These are phyloP conservation scores for Oreortyx pictus DNA, from an alignment of 2,797 vertebrate species.

Conservation along the genomic window DNA sequence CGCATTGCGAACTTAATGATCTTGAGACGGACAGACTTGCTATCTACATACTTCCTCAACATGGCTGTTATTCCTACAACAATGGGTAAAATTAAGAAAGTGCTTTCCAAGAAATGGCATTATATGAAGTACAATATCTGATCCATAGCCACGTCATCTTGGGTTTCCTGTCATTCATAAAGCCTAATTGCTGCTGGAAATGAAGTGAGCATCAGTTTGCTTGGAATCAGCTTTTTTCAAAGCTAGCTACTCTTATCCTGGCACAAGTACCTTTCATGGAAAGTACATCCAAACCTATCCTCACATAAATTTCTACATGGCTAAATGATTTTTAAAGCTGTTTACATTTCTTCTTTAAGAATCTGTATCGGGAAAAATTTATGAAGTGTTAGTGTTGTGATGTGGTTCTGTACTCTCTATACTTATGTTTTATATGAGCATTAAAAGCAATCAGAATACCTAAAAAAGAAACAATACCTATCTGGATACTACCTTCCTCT, in stretches of 20 bases:
- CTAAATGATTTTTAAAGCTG: background rate
- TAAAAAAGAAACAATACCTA: background rate
- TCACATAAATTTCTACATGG: background rate
- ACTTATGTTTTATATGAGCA: background rate
- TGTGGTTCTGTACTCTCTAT: background rate
- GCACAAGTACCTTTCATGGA: background rate
- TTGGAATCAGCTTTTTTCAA: background rate
- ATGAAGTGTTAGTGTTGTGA: background rate
- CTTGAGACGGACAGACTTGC: background rate
- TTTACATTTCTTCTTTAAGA: background rate
- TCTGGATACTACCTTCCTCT: background rate
- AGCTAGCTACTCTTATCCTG: background rate
- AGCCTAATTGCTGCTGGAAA: background rate
- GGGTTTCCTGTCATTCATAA: background rate
- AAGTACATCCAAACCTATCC: background rate
- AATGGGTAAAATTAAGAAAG: background rate
- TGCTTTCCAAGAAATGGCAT: background rate
- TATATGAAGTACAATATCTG: background rate
- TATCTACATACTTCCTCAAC: slow-evolving; percentile 2
- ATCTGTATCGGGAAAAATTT: background rate
- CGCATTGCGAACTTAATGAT: background rate
- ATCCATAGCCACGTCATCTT: background rate
- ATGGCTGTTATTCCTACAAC: background rate
- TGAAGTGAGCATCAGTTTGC: background rate
- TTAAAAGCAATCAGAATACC: background rate